Conservation (phyloP, 2,113 vertebrate species). For the Anolis carolinensis region DNA sequence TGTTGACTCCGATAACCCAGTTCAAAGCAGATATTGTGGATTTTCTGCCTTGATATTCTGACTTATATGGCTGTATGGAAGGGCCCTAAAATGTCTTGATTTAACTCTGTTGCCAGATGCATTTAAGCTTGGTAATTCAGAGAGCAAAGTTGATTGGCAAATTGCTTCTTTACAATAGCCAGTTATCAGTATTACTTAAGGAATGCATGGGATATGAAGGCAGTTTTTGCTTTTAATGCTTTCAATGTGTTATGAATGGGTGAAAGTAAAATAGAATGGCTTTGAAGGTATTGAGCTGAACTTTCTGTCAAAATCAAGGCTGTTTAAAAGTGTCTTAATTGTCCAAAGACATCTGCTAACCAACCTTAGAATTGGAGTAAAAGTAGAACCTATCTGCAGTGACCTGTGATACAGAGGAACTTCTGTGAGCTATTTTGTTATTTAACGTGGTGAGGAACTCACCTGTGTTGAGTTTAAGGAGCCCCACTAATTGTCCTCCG, state of each 20-base stretch:
- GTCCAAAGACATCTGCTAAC: conserved; percentile 17
- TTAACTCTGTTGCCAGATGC: neutral
- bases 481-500: conserved; percentile 14
- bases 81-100: neutral
- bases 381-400: neutral
- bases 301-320: conserved; percentile 20
- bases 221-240: conserved; percentile 20
- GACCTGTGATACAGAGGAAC: conserved; percentile 17
- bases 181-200: conserved; percentile 11
- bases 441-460: neutral
- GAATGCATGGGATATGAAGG: conserved; percentile 30
- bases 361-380: conserved; percentile 24
- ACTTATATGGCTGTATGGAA: no score
- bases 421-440: conserved; percentile 31
- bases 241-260: neutral
- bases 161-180: conserved; percentile 14
- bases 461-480: conserved; percentile 38
- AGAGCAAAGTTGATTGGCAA: conserved; percentile 2
- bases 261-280: neutral
- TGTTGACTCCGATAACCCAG: no score
- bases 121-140: neutral
- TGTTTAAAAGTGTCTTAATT: conserved; percentile 12
- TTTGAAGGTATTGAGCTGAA: neutral
- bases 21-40: no score
- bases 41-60: no score